phyloP scores from a whole-genome alignment of 2,888 invertebrate species.

The Ligdia adustata region DNA sequence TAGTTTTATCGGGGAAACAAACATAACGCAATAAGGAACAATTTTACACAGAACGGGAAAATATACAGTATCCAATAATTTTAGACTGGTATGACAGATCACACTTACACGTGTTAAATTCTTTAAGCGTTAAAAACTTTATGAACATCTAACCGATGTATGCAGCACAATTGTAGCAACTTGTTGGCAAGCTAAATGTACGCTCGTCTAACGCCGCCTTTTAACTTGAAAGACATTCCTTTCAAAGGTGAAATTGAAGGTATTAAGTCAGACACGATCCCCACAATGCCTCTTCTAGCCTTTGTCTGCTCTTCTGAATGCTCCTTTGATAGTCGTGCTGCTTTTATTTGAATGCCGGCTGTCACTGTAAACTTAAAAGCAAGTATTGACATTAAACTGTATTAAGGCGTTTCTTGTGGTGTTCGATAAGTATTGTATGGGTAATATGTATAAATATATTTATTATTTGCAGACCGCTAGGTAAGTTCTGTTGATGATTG shows the following conservation, averaged over 20 bases:
- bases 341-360: slow-evolving; percentile 34
- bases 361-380: slow-evolving; percentile 15
- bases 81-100: too few species aligned
- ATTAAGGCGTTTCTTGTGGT: slow-evolving; percentile 13
- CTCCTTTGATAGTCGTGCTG: slow-evolving; percentile 33
- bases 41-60: too few species aligned
- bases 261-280: slow-evolving; percentile 55
- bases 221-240: slow-evolving; percentile 52
- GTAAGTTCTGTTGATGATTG: too few species aligned
- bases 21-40: too few species aligned
- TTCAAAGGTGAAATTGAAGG: slow-evolving; percentile 61
- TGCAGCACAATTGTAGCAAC: neutral
- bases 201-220: slow-evolving; percentile 3
- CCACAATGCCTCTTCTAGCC: slow-evolving; percentile 63
- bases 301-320: slow-evolving; percentile 57
- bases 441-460: neutral
- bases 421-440: neutral
- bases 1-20: too few species aligned
- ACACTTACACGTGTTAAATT: too few species aligned
- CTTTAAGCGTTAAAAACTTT: too few species aligned
- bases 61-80: too few species aligned
- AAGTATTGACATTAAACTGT: slow-evolving; percentile 21
- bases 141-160: too few species aligned
- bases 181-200: neutral
- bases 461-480: too few species aligned